A percentile compares a stretch with the other conserved stretches of the same genome.
Conservation (phyloP, 2,113 vertebrate species). For the Jaculus jaculus region DNA sequence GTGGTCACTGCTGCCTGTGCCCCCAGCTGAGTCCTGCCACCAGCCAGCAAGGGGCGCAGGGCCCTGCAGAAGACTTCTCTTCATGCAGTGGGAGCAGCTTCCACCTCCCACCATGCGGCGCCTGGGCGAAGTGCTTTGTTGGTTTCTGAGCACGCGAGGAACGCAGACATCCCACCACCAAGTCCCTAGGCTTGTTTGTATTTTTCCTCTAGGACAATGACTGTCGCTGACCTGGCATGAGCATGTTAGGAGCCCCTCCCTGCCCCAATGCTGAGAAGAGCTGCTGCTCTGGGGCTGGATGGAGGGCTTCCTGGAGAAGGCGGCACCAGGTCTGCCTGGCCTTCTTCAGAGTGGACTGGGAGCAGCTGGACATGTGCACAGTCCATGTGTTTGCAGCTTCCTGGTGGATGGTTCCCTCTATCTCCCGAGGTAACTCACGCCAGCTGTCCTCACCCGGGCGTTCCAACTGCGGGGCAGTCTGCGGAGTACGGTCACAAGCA, state of each 20-base stretch:
- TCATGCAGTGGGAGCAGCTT: not conserved
- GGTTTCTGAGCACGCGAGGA: not conserved
- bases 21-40: not conserved
- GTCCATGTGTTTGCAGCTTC: not conserved
- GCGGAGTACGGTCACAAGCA: too few relatives aligned
- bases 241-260: not conserved
- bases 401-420: not conserved
- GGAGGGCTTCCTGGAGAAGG: not conserved
- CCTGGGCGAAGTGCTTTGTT: not conserved
- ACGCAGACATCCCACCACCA: not conserved
- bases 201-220: not conserved
- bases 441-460: not conserved
- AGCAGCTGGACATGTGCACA: fast-evolving
- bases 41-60: not conserved
- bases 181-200: not conserved
- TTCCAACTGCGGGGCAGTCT: not conserved
- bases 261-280: fast-evolving
- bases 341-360: not conserved
- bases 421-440: not conserved
- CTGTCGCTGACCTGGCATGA: not conserved
- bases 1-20: not conserved
- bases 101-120: not conserved
- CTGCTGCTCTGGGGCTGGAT: not conserved
- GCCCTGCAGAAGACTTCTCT: not conserved
- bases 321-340: fast-evolving